Percentiles rank a stretch among this genome's conserved stretches.
These are phyloP conservation scores for Asarcornis scutulata DNA, from an alignment of 2,113 vertebrate species.

Conservation along the genomic window DNA sequence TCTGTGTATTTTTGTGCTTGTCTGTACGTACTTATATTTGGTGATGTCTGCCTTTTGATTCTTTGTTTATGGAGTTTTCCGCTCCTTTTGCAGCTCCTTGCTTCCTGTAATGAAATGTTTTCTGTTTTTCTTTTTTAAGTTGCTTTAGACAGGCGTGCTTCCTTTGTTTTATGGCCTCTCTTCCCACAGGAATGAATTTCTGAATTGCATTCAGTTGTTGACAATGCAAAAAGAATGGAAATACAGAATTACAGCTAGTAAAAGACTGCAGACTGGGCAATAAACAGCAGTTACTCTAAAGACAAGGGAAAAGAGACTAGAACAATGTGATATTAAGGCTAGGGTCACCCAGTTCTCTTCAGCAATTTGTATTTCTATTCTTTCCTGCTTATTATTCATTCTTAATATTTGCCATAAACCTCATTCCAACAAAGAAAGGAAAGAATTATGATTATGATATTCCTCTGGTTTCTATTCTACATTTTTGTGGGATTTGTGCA, in stretches of 20 bases:
- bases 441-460: not conserved
- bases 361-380: fast-evolving
- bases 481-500: not conserved
- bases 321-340: not conserved
- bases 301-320: not conserved
- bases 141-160: not conserved
- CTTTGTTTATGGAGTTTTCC: not conserved
- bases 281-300: not conserved
- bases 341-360: not conserved
- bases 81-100: not conserved
- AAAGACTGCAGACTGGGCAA: not conserved
- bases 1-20: not conserved
- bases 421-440: not conserved
- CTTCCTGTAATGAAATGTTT: not conserved
- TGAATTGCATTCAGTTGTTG: not conserved
- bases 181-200: not conserved
- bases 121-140: not conserved
- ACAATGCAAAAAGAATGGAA: not conserved
- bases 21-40: too few species aligned
- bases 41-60: not conserved
- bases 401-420: not conserved
- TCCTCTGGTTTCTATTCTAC: not conserved
- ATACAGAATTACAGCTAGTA: not conserved
- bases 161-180: not conserved
- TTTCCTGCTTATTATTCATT: not conserved